Percentiles rank a stretch among this genome's conserved stretches.
Conservation (phyloP, 2,797 vertebrate genomes). For the Gallirallus australis region DNA sequence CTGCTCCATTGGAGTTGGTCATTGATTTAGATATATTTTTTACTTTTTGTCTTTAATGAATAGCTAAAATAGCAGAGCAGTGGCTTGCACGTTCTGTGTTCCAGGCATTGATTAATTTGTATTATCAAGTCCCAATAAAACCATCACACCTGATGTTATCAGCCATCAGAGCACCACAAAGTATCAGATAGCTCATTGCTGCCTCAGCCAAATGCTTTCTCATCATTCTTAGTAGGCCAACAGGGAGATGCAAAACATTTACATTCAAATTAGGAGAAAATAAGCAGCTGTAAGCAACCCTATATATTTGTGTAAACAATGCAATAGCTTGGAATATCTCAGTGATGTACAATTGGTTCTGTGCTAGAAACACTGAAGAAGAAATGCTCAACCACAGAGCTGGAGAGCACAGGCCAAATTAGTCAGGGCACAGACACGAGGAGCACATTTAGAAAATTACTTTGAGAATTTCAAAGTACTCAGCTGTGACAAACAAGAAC, state of each 20-base stretch:
- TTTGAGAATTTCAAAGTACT: neutral
- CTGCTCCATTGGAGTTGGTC: neutral
- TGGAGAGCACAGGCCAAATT: neutral
- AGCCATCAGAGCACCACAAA: neutral
- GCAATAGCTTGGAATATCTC: neutral
- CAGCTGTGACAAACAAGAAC: neutral
- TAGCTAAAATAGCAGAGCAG: neutral
- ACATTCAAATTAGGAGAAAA: neutral
- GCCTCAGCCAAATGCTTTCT: neutral
- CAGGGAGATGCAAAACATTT: neutral
- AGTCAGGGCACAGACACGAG: rapidly evolving
- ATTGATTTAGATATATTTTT: neutral
- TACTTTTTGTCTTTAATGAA: neutral
- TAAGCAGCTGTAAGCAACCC: neutral
- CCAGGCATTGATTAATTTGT: neutral
- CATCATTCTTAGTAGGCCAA: neutral
- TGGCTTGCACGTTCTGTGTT: neutral
- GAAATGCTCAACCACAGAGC: neutral
- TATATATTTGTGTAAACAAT: neutral
- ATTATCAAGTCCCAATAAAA: neutral
- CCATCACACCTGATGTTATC: neutral
- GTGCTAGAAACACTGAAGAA: neutral
- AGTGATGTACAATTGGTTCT: neutral
- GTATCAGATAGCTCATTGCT: neutral
- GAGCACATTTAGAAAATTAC: neutral